Evolutionary conservation across 2,888 invertebrate genomes (phyloP).

Genomic region (Tenthredo distinguenda): DNA sequence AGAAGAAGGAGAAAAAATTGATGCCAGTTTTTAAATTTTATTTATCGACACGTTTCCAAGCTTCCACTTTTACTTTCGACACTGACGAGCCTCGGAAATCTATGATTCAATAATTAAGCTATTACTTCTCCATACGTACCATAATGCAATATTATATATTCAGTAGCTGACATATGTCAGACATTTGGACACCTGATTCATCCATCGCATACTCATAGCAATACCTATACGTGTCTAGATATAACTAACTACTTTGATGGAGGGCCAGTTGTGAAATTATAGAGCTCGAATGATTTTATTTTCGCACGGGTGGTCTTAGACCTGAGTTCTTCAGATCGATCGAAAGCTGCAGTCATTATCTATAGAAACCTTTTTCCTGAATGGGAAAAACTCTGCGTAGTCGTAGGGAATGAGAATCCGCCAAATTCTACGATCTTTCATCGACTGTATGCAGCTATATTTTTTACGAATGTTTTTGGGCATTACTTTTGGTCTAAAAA

Average conservation of each 20-base stretch:
- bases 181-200: conserved; percentile 8
- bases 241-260: neutral
- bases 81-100: neutral
- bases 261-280: neutral
- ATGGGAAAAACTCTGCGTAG: neutral
- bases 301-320: conserved; percentile 24
- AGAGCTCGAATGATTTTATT: conserved; percentile 4
- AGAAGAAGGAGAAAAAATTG: neutral
- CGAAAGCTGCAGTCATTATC: neutral
- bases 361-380: neutral
- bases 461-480: neutral
- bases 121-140: neutral
- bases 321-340: neutral
- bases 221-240: neutral
- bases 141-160: neutral
- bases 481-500: neutral
- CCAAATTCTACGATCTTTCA: neutral
- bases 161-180: conserved; percentile 44
- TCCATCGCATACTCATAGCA: neutral
- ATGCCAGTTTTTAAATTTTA: neutral
- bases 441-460: neutral
- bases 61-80: neutral
- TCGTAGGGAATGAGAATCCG: neutral
- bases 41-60: neutral
- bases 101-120: conserved; percentile 9